Percentiles rank a stretch among this genome's conserved stretches.
Evolutionary conservation across 2,797 vertebrate genomes (phyloP).

Genomic region (Notolepis coatsorum): DNA sequence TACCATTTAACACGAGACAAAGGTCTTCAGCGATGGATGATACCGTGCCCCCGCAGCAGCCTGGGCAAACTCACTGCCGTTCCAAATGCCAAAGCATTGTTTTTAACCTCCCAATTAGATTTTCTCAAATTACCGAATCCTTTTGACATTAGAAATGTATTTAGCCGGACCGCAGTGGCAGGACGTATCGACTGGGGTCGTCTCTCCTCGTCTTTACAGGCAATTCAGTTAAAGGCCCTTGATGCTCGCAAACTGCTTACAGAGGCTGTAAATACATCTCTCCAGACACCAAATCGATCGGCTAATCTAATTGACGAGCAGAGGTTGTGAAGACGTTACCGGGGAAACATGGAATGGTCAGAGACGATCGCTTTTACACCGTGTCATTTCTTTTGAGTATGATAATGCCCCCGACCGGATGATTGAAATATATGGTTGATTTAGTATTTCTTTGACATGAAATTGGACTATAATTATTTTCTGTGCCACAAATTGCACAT

Average conservation of each 20-base stretch:
- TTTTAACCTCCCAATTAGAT: conserved; percentile 52
- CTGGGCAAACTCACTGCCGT: conserved; percentile 45
- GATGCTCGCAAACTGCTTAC: conserved; percentile 72
- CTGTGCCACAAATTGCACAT: neutral
- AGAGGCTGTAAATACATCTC: conserved; percentile 75
- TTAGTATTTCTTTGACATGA: neutral
- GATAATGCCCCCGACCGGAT: no score
- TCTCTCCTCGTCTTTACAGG: conserved; percentile 61
- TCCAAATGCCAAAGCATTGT: conserved; percentile 45
- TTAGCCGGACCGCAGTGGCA: conserved; percentile 46
- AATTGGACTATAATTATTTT: conserved; percentile 1
- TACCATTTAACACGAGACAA: no score
- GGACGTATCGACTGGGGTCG: conserved; percentile 58
- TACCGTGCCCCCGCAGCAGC: conserved; percentile 9
- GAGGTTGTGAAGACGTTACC: conserved; percentile 68
- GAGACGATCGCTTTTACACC: conserved; percentile 30
- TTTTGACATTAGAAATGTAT: conserved; percentile 65
- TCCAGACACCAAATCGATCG: conserved; percentile 72
- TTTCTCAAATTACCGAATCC: conserved; percentile 59
- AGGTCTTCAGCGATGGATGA: neutral
- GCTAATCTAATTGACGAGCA: conserved; percentile 68
- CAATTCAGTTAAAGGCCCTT: conserved; percentile 78
- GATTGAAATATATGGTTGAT: neutral
- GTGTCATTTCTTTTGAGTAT: conserved; percentile 30
- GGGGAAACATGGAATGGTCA: conserved; percentile 33